Base-by-base conservation (phyloP, 53 echinoderm and acorn worm genomes). In the Astropecten irregularis region DNA sequence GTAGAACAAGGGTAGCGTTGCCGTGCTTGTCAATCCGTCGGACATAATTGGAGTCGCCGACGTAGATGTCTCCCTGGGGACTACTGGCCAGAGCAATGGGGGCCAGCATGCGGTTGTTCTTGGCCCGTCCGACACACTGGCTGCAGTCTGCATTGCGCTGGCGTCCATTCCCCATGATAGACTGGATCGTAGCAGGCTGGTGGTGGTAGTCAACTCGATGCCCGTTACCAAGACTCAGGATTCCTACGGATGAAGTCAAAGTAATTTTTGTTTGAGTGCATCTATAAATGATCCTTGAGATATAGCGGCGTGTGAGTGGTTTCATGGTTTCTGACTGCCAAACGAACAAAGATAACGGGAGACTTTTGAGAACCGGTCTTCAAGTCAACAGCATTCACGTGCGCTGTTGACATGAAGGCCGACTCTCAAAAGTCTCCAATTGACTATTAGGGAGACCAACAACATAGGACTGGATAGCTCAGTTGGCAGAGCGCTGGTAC, bases 121-220 rank as follows among this genome's bases (percentile, higher is more conserved):
- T 90, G 32, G 99, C 99, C 60, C 58, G 83, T 42, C 99, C 99
- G 31, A 90, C 87, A 49, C 94, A 94, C 71, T 92, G 90, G 9
- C 68, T 44, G 68, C 94, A 94, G 77, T 90, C 89, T 0, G 54
- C 38, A 33, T 40, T 90, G 2, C 99, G 90, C 63, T 71, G 90
- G 26, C 85, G 85, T 7, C 99, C 99, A 35, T 92, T 95, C 19
- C 99, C 99, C 81, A 99, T 89, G 72, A 99, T 82, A 47, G 99
- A 90, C n/a, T 86, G 85, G 73, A 99, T 95, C 21, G 70, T 46
- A 16, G 90, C 85, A 14, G 92, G 85, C 30, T 88, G 84, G 52
- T 92, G 70, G n/a, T 62, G 36, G 67, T 86, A 93, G 72, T 84
- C 85, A 20, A 96, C 73, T 48, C 84, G 77, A 46, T 87, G 89